A percentile compares a stretch with the other conserved stretches of the same genome.
Conservation (phyloP, 2,888 invertebrate species). For the Pharmacophagus antenor region DNA sequence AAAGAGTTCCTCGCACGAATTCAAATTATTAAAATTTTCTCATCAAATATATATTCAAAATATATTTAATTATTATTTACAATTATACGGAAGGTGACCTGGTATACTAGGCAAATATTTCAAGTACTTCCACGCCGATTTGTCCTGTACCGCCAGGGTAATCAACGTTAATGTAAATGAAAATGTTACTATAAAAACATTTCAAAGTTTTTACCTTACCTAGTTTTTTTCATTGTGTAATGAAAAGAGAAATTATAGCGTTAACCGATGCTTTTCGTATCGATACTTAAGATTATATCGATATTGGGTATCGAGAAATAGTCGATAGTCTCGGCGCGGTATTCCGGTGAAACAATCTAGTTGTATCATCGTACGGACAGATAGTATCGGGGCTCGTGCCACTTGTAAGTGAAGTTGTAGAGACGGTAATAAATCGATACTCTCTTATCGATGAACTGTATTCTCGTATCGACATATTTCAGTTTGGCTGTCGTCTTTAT, state of each 20-base stretch:
- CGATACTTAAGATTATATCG: constrained; percentile 56
- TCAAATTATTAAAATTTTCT: too few species aligned
- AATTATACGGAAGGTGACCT: too few species aligned
- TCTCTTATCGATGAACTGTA: constrained; percentile 29
- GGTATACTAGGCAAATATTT: too few species aligned
- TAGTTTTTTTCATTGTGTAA: too few species aligned
- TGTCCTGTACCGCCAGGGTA: too few species aligned
- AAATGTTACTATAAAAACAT: too few species aligned
- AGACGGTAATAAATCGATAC: constrained; percentile 48
- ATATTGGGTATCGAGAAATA: constrained; percentile 40
- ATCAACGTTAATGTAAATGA: too few species aligned
- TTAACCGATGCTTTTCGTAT: constrained; percentile 50
- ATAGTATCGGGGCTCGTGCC: constrained; percentile 76
- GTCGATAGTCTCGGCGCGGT: constrained; percentile 51
- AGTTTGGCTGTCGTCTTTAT: constrained; percentile 7
- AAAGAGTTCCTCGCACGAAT: too few species aligned
- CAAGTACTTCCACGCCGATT: too few species aligned
- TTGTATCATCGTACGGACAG: constrained; percentile 72
- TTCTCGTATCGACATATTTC: constrained; percentile 8
- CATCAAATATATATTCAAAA: too few species aligned
- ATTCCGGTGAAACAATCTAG: constrained; percentile 73
- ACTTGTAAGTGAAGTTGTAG: constrained; percentile 65
- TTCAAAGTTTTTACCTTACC: too few species aligned
- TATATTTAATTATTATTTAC: too few species aligned
- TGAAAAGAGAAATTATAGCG: constrained; percentile 38